Percentiles rank a stretch among this genome's conserved stretches.
These are phyloP conservation scores for Illadopsis cleaveri DNA, from an alignment of 2,113 vertebrate species.

Conservation along the genomic window DNA sequence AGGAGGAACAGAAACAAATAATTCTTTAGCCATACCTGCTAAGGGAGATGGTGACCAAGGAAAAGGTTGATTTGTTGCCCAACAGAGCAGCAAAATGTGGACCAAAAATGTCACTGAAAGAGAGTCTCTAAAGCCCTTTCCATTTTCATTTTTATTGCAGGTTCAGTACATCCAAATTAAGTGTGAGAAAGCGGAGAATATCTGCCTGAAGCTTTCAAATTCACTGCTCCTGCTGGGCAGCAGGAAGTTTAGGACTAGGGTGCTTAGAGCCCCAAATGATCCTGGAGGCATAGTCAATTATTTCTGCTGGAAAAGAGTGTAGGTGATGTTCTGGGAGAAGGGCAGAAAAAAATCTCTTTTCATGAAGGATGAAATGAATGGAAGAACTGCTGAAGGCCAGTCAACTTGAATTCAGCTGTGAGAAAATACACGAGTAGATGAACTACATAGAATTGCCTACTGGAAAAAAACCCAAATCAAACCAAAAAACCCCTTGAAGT, in stretches of 20 bases:
- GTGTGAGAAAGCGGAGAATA: background rate
- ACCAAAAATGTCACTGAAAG: background rate
- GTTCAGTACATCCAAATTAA: background rate
- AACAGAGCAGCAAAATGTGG: background rate
- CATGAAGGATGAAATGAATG: background rate
- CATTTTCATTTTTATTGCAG: background rate
- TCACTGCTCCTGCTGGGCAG: background rate
- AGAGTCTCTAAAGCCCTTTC: background rate
- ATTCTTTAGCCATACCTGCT: background rate
- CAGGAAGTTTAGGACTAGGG: background rate
- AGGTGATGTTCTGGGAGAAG: background rate
- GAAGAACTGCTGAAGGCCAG: background rate
- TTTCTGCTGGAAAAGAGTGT: background rate
- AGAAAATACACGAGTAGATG: background rate
- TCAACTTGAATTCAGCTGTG: background rate
- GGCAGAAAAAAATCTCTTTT: background rate
- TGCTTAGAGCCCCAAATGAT: background rate
- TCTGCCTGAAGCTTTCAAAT: background rate
- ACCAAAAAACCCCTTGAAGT: background rate
- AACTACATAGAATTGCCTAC: background rate
- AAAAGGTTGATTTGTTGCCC: background rate
- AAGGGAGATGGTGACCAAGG: background rate
- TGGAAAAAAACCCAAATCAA: background rate
- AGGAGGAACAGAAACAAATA: background rate
- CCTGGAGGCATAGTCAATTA: background rate